Conservation (phyloP, 2,113 vertebrate species). For the Oenanthe melanoleuca region DNA sequence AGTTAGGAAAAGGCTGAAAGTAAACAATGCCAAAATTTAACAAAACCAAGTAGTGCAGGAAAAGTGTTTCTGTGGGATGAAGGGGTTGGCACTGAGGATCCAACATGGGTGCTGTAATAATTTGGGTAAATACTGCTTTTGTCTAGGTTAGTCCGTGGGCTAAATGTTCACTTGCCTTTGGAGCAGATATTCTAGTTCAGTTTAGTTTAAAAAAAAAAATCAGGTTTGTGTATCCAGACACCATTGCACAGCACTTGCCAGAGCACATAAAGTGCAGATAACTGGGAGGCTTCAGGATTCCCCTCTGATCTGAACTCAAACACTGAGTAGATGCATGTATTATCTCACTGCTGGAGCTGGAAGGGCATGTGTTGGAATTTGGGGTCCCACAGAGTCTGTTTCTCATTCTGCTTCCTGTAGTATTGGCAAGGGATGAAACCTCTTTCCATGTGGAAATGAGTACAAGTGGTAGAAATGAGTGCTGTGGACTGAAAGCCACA, state of each 20-base stretch:
- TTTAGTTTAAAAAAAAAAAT: not conserved
- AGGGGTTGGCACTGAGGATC: not conserved
- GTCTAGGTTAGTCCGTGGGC: not conserved
- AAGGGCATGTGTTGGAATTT: not conserved
- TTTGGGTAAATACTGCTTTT: not conserved
- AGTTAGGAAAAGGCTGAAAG: not conserved
- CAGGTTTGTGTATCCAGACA: not conserved
- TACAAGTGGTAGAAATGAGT: not conserved
- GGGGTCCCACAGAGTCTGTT: not conserved
- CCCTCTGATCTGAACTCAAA: not conserved
- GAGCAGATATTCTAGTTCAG: not conserved
- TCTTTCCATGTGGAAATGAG: not conserved
- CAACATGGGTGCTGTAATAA: not conserved
- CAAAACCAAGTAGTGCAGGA: not conserved
- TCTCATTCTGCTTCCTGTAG: not conserved
- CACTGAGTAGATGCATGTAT: accelerated
- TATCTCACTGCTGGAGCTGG: not conserved
- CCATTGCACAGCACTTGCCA: not conserved
- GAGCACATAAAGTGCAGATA: not conserved
- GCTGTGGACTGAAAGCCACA: not conserved
- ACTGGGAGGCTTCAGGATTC: not conserved
- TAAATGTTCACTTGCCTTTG: not conserved
- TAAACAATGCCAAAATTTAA: too few relatives aligned
- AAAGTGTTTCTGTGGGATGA: not conserved
- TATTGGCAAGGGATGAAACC: not conserved